Evolutionary conservation across 2,113 vertebrate genomes (phyloP), one percentile per base, ranked within the genome.

Genomic region (Chlorodrepanis virens): DNA sequence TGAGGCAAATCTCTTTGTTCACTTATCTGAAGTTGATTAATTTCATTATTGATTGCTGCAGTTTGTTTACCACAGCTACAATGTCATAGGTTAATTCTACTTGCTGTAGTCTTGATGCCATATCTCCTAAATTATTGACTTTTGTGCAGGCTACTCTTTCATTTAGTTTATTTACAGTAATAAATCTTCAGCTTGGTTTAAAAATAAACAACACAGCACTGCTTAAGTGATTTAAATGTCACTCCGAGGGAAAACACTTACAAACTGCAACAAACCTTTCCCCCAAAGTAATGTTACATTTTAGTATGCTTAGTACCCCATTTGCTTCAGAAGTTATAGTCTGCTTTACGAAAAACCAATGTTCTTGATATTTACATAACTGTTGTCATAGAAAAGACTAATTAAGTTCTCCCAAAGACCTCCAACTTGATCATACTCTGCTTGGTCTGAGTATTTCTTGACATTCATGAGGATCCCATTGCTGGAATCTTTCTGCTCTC

Each of bases 11-110:
- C 81, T 91, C 25, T 88, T 79, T 95, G 23, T 64, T 95, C 74
- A 40, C n/a, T 89, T 93, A 72, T 53, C 75, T 96, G 79, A 93
- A 96, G 67, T 63, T 95, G 88, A 94, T 93, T 93, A 92, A 93
- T 95, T 87, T 95, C 50, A 78, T 44, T 90, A 95, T 96, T 81
- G 93, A 97, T 93, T 11, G 1, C 50, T 69, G 57, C 47, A 88
- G 29, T 74, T 89, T 95, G 81, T 89, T 97, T 97, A 91, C 78
- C 47, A 50, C 2, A 4, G 65, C 67, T 80, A 80, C 81, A 78
- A 65, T 87, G 65, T 92, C 78, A 94, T 64, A 91, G 75, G 89
- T 89, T 95, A 93, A 92, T 97, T 96, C 86, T 53, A 27, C 49
- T 76, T 75, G 40, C 63, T 83, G 52, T 71, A 56, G 39, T 85